Base-by-base conservation (phyloP, 2,797 vertebrate species). In the Anas acuta region DNA sequence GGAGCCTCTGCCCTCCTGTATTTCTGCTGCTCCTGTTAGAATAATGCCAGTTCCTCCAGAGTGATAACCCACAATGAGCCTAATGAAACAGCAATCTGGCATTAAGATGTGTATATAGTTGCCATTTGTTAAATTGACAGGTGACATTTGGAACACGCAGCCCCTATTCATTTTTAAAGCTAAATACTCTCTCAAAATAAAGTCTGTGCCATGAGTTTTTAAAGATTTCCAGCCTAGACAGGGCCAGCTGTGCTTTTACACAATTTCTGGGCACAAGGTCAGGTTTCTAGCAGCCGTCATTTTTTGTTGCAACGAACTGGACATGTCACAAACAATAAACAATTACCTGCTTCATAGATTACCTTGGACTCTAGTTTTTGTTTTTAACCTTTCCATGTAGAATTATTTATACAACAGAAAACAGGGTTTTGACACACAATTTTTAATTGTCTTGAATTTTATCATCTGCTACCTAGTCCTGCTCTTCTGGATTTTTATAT, bases 121-220 rank as follows among this genome's bases (percentile, higher is more conserved):
- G 93, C 93, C 84, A 89, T 95, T 92, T 93, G 86, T 96, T 96
- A 94, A 96, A 94, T 25, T 96, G 94, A 94, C 93, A 92, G 86
- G 89, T 92, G 92, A 96, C 95, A 95, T 95, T 95, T 95, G 91
- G 91, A 96, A 83, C 84, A 58, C 12, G 81, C 70, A 87, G 78
- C 54, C 84, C 65, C 84, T 92, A 89, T 77, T 95, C 65, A 84
- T 96, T 94, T 96, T 96, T 94, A 76, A 87, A 96, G 77, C 86
- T 94, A 92, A 92, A 93, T 89, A 87, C 61, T 89, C 75, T 82
- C 78, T 82, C 45, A 90, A 87, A 96, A 90, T 89, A 72, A 89
- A 94, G 79, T 84, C 35, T 43, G 82, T 92, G 81, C 90, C 77
- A 83, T 92, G 89, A 95, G 65, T 94, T 94, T 94, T 90, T 91